Percentiles rank a stretch among this genome's conserved stretches.
Conservation (phyloP, 2,888 invertebrate genomes). For the Campopleginae sp. region DNA sequence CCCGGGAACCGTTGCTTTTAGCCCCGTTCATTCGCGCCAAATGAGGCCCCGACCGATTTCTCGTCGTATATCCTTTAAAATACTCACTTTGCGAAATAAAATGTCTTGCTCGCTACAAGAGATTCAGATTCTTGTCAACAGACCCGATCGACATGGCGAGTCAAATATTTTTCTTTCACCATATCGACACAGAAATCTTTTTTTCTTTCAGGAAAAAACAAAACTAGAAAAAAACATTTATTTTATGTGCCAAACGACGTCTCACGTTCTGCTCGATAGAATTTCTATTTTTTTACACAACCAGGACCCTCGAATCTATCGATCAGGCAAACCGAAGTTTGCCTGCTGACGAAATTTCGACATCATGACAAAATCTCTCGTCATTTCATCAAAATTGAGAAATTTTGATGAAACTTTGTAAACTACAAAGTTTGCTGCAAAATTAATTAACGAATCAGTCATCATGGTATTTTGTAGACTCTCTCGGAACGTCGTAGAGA, state of each 20-base stretch:
- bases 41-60: constrained; percentile 34
- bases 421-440: no score
- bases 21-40: constrained; percentile 20
- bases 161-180: background rate
- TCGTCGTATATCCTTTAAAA: background rate
- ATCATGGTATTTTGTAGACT: no score
- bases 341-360: background rate
- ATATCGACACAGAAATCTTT: background rate
- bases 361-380: background rate
- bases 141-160: background rate
- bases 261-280: background rate
- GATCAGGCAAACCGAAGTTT: background rate
- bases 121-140: background rate
- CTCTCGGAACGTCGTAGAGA: no score
- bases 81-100: constrained; percentile 9
- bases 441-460: no score
- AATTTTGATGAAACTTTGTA: no score
- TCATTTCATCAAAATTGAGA: no score
- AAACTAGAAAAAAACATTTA: background rate
- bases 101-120: background rate
- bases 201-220: background rate
- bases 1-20: constrained; percentile 58
- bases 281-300: background rate
- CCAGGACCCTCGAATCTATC: background rate
- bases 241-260: background rate